Base-by-base conservation (phyloP, 2,888 invertebrate species). In the Leptopilina myrica region DNA sequence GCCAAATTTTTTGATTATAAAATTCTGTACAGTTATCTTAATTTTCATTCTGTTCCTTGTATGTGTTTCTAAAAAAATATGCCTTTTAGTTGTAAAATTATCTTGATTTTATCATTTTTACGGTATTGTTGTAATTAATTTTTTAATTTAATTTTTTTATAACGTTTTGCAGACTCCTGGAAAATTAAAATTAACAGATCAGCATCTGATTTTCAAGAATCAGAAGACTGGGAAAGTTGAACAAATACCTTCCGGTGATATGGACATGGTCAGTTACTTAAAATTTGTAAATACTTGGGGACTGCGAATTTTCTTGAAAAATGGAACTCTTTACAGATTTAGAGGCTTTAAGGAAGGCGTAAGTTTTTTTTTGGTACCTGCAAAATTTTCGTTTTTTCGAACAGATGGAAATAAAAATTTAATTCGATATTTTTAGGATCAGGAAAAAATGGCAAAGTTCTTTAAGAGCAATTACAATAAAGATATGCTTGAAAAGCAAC, bases 161-260 rank as follows among this genome's bases (percentile, higher is more conserved):
- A 12, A 1, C 11, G 0, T 49, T 49, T 49, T 92, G 69, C 89
- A 99, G 99, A 96, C 97, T 75, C 95, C 96, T 8, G 99, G 99
- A 0, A 95, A 97, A 81, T 92, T 99, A 56, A 98, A 98, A 92
- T 94, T 99, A 92, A 97, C 98, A 0, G 98, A 98, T 84, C 96
- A 97, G 89, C 95, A 95, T 86, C 95, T 99, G 56, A 94, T 97
- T 73, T 99, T 98, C 91, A 99, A 99, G 92, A 99, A 98, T 92
- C 96, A 94, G 84, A 98, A 98, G 92, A 99, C 99, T 0, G 99
- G 99, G 2, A 98, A 98, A 92, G 97, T 98, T 0, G 98, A 98
- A 89, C 97, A 98, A 90, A 95, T 99, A 83, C 93, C 94, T 56
- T 94, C 96, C 0, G 93, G 94, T 73, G 99, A 99, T 85, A 96